Conservation (phyloP, 1,140 invertebrate genomes). For the Eriocheir sinensis region DNA sequence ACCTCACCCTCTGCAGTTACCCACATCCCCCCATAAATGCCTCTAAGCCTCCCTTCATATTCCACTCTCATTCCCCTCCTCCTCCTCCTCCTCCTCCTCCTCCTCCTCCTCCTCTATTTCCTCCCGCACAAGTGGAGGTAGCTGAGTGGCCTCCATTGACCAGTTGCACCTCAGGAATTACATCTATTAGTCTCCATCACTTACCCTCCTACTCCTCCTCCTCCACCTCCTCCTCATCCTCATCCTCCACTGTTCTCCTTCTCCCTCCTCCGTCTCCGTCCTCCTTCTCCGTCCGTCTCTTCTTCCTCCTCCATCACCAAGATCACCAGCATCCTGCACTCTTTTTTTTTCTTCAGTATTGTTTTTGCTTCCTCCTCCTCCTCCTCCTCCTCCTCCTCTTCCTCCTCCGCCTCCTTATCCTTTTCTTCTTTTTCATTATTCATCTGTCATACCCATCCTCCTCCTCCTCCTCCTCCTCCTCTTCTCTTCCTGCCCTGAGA, state of each 20-base stretch:
- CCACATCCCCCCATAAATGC: background rate
- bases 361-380: background rate
- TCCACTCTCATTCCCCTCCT: background rate
- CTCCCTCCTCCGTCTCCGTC: too few relatives aligned
- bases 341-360: background rate
- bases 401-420: background rate
- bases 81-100: constrained; percentile 13
- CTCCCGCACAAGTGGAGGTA: background rate
- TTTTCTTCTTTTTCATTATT: too few relatives aligned
- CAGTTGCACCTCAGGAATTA: constrained; percentile 24
- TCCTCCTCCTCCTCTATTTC: background rate
- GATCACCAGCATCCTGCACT: background rate
- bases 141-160: background rate
- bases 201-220: background rate
- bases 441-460: too few relatives aligned
- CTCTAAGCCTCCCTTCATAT: background rate
- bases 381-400: background rate
- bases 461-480: background rate
- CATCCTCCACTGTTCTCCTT: background rate
- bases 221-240: background rate
- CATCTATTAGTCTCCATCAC: background rate
- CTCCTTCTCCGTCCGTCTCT: background rate
- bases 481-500: background rate
- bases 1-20: background rate
- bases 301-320: background rate